Evolutionary conservation across 2,113 vertebrate genomes (phyloP).

Genomic region (Sander vitreus): DNA sequence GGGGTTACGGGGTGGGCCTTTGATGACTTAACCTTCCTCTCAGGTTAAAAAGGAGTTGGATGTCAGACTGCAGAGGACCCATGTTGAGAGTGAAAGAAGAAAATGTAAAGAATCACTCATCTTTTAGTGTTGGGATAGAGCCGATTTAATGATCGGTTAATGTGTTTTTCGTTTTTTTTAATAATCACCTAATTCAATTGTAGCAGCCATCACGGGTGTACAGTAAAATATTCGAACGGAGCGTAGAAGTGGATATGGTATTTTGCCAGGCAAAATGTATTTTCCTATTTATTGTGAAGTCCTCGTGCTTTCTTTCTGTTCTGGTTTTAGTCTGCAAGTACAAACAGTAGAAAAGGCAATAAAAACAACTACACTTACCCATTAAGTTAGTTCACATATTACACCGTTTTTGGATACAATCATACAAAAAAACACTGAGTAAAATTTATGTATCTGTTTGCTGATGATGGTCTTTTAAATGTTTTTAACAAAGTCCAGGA

Average conservation of each 20-base stretch:
- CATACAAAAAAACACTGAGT: slow-evolving; percentile 29
- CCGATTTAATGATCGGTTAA: slow-evolving; percentile 62
- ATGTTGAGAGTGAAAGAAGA: slow-evolving; percentile 45
- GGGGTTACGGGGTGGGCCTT: background rate
- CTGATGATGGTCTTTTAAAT: slow-evolving; percentile 53
- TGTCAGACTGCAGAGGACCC: slow-evolving; percentile 53
- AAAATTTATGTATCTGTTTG: slow-evolving; percentile 49
- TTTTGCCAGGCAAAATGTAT: slow-evolving; percentile 78
- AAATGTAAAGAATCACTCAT: slow-evolving; percentile 72
- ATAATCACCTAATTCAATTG: slow-evolving; percentile 75
- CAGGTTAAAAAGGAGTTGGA: slow-evolving; percentile 63
- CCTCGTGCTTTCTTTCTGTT: slow-evolving; percentile 73
- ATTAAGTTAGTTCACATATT: slow-evolving; percentile 43
- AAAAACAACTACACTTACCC: slow-evolving; percentile 47
- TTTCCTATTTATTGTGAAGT: slow-evolving; percentile 86
- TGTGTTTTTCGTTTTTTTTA: slow-evolving; percentile 63
- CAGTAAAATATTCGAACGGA: slow-evolving; percentile 75
- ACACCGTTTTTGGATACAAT: slow-evolving; percentile 54
- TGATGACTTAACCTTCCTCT: slow-evolving; percentile 68
- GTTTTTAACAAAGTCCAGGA: slow-evolving; percentile 64
- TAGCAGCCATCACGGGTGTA: slow-evolving; percentile 80
- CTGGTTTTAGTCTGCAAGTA: slow-evolving; percentile 65
- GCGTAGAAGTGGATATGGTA: slow-evolving; percentile 65
- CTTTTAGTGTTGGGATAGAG: slow-evolving; percentile 72
- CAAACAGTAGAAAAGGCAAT: slow-evolving; percentile 66